These are phyloP conservation scores for Lordiphosa clarofinis DNA, from an alignment of 1,140 invertebrate genomes.

Conservation along the genomic window DNA sequence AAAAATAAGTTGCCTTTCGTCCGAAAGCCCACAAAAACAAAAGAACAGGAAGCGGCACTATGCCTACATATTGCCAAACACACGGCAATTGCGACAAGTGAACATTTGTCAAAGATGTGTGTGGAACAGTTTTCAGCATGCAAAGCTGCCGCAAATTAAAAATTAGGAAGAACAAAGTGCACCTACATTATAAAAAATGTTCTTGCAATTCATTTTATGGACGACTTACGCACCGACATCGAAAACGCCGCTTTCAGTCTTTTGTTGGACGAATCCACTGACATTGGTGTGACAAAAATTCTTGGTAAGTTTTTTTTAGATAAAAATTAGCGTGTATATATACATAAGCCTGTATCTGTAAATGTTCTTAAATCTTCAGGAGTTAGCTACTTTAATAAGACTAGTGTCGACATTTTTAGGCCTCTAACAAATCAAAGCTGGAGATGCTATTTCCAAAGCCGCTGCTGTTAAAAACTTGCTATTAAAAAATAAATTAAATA, in stretches of 20 bases:
- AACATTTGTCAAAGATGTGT: too few relatives aligned
- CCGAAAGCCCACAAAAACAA: not conserved
- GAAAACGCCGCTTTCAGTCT: too few relatives aligned
- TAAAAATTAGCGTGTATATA: slow-evolving; percentile 2
- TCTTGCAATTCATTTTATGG: too few relatives aligned
- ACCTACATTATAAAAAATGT: too few relatives aligned
- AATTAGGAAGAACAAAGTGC: too few relatives aligned
- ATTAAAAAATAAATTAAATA: slow-evolving; percentile 4
- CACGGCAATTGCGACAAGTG: too few relatives aligned
- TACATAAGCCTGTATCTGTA: too few relatives aligned
- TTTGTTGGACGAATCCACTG: too few relatives aligned
- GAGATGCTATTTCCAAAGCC: slow-evolving; percentile 9
- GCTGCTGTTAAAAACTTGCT: slow-evolving; percentile 7
- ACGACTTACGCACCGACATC: too few relatives aligned
- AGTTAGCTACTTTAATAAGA: slow-evolving; percentile 9
- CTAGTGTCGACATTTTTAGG: slow-evolving; percentile 12
- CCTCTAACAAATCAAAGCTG: slow-evolving; percentile 5
- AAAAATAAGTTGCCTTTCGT: too few relatives aligned
- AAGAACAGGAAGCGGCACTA: slow-evolving; percentile 1
- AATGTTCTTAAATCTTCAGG: slow-evolving; percentile 10
- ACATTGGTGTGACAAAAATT: slow-evolving; percentile 12
- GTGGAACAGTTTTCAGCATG: too few relatives aligned
- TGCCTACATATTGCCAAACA: slow-evolving; percentile 3
- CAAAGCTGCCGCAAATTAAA: too few relatives aligned
- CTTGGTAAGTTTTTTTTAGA: slow-evolving; percentile 10